Evolutionary conservation across 2,113 vertebrate genomes (phyloP), one percentile per base, ranked within the genome.

Genomic region (Thomomys bottae): DNA sequence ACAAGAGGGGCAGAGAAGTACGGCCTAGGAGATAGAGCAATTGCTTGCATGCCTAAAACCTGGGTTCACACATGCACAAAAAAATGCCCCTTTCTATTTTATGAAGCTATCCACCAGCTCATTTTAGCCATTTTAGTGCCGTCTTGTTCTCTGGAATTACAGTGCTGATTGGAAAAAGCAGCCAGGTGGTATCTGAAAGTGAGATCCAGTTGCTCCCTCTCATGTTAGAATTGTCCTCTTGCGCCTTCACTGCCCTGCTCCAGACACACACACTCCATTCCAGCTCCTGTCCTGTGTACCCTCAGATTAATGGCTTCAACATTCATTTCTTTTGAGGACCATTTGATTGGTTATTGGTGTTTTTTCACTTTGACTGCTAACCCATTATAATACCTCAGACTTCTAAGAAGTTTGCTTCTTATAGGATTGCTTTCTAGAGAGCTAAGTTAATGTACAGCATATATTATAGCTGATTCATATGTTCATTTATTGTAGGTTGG

Each of bases 51-150:
- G 59, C 24, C 8, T 61, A 26, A 61, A 26, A 26, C 59, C 20
- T 61, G 23, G 59, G 59, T 61, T 26, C 59, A 61, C 59, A 4
- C 59, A 26, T 61, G 59, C 57, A 61, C 7, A 32, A 90, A 85
- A 87, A n/a, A 40, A 79, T 82, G 68, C 68, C 49, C 15, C 26
- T 83, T 84, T 92, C 61, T 89, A 3, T 70, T 82, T n/a, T 73
- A 40, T 57, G 91, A 88, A 87, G 64, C 64, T 26, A 75, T 36
- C 49, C 49, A 24, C 32, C 32, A 24, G 36, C 32, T 83, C 28
- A 64, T 80, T 92, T 71, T 90, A 61, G n/a, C 93, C 36, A 28
- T 38, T 12, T 92, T 40, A 67, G 1, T 89, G 54, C 59, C 83
- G 3, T 24, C 59, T 77, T 10, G 36, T 54, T 92, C 6, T 91